Percentiles rank a stretch among this genome's conserved stretches.
These are phyloP conservation scores for Pogonocichla stellata DNA, from an alignment of 2,113 vertebrate genomes.

Conservation along the genomic window DNA sequence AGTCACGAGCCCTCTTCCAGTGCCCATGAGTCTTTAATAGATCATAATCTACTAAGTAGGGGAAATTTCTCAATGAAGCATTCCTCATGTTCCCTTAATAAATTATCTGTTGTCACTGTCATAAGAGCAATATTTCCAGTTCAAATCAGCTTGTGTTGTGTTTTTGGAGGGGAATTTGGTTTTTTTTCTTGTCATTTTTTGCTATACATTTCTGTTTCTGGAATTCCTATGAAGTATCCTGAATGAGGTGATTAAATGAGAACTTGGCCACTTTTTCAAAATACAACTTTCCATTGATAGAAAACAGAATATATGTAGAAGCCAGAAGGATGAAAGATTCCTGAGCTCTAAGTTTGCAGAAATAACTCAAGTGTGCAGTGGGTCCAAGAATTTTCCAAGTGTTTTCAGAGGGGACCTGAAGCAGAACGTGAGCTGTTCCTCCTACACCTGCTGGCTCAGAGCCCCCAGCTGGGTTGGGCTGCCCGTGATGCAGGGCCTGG, in stretches of 20 bases:
- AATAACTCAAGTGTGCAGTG: not conserved
- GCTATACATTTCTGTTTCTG: not conserved
- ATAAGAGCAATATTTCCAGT: not conserved
- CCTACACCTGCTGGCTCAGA: not conserved
- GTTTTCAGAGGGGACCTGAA: not conserved
- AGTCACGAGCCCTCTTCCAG: not conserved
- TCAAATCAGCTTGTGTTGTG: not conserved
- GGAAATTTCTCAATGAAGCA: not conserved
- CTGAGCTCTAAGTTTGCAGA: not conserved
- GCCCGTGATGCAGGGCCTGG: not conserved
- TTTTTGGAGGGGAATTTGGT: too few species aligned
- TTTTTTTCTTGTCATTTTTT: not conserved
- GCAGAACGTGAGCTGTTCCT: not conserved
- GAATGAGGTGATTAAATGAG: not conserved
- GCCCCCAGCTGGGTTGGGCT: not conserved
- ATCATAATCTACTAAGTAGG: not conserved
- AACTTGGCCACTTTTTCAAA: not conserved
- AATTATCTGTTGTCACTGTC: not conserved
- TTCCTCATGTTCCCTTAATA: not conserved
- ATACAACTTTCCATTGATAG: not conserved
- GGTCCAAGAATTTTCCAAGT: not conserved
- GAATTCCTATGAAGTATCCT: not conserved
- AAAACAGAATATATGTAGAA: not conserved
- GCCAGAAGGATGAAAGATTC: not conserved
- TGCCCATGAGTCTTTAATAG: not conserved